phyloP scores from a whole-genome alignment of 2,797 vertebrate genomes.

The Todus mexicanus region DNA sequence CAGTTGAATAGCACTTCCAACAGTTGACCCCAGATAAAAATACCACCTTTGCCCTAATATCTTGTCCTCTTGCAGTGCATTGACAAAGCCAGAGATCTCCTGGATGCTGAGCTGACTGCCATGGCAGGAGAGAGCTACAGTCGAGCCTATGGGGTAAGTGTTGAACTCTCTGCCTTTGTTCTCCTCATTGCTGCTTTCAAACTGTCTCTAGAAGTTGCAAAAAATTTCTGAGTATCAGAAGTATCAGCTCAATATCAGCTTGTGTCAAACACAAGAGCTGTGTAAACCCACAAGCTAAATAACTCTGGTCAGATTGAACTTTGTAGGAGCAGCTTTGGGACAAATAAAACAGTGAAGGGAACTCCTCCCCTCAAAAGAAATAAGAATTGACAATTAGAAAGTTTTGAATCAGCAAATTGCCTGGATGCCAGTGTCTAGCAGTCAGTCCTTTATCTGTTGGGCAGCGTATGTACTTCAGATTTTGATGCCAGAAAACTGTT shows the following conservation, averaged over 20 bases:
- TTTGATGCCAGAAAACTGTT: not conserved
- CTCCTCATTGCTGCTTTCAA: not conserved
- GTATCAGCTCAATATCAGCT: no score
- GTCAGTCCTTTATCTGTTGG: not conserved
- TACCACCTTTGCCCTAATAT: not conserved
- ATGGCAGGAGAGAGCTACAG: conserved; percentile 99
- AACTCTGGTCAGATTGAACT: not conserved
- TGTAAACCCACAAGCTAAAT: not conserved
- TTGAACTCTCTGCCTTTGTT: not conserved
- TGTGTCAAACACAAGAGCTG: not conserved
- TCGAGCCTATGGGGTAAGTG: conserved; percentile 92
- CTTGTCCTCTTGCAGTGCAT: conserved; percentile 83
- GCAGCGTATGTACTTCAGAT: not conserved
- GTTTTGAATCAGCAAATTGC: not conserved
- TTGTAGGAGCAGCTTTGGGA: not conserved
- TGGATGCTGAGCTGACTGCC: conserved; percentile 95
- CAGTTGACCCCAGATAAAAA: not conserved
- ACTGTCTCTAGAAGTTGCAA: not conserved
- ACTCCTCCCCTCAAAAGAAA: not conserved
- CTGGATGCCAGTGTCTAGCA: not conserved
- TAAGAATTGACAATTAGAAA: not conserved
- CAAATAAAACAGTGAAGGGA: not conserved
- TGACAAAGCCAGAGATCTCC: conserved; percentile 95
- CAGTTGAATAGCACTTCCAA: not conserved
- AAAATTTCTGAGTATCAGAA: not conserved